Conservation (phyloP, 2,888 invertebrate genomes). For the Hirtodrosophila trivittata region DNA sequence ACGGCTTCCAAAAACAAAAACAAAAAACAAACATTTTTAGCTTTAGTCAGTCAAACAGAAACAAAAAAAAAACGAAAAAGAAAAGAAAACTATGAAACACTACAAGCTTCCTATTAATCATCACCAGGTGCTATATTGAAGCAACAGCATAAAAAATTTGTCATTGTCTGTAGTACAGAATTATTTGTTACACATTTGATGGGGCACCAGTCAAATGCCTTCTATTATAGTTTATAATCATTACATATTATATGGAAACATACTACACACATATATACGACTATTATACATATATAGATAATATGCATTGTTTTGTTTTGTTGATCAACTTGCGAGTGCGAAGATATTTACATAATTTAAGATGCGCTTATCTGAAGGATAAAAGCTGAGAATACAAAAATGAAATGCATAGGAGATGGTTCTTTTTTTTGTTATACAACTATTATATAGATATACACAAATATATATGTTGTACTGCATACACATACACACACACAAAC, state of each 20-base stretch:
- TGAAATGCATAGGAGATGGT: constrained; percentile 26
- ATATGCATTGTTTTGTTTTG: constrained; percentile 46
- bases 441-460: constrained; percentile 65
- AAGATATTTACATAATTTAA: constrained; percentile 48
- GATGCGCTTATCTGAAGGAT: constrained; percentile 45
- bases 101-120: constrained; percentile 47
- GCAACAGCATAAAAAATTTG: constrained; percentile 14
- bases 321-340: too few species aligned
- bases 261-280: constrained; percentile 15
- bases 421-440: constrained; percentile 72
- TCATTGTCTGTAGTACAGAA: constrained; percentile 24
- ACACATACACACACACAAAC: constrained; percentile 22
- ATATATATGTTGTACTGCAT: constrained; percentile 37
- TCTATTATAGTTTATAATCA: constrained; percentile 65
- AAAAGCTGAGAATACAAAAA: constrained; percentile 25
- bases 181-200: constrained; percentile 60
- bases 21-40: constrained; percentile 49
- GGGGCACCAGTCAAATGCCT: constrained; percentile 30
- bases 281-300: constrained; percentile 14
- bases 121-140: constrained; percentile 35
- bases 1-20: constrained; percentile 29
- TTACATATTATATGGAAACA: constrained; percentile 25
- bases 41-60: constrained; percentile 48
- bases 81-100: constrained; percentile 15
- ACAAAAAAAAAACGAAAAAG: constrained; percentile 15